These are phyloP conservation scores for Thalassaphorura encarpata DNA, from an alignment of 1,140 invertebrate species.

Conservation along the genomic window DNA sequence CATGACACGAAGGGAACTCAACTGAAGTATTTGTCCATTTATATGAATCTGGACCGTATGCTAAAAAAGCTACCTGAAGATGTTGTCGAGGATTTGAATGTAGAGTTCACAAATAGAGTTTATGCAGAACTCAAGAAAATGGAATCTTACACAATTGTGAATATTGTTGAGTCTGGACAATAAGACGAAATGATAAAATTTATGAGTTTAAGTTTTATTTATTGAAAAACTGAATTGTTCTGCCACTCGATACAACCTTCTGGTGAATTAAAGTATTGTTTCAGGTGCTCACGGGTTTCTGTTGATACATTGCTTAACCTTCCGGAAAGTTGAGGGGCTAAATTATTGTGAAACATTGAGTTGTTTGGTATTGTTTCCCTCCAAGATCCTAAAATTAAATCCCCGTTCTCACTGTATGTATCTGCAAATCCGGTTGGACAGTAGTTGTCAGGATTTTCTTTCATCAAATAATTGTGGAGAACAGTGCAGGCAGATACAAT, in stretches of 20 bases:
- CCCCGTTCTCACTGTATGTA: neutral
- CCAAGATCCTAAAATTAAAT: neutral
- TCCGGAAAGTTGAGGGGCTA: neutral
- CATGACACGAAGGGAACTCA: too few relatives aligned
- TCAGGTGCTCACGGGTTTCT: neutral
- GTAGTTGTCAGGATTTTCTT: neutral
- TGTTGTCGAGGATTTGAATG: neutral
- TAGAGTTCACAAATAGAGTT: neutral
- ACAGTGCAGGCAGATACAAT: conserved; percentile 8
- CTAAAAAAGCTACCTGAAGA: neutral
- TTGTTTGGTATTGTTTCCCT: neutral
- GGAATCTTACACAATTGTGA: too few relatives aligned
- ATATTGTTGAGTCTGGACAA: neutral
- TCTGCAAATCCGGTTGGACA: conserved; percentile 2
- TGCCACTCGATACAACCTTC: neutral
- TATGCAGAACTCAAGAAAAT: neutral
- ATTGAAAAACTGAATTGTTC: neutral
- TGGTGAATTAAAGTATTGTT: conserved; percentile 4
- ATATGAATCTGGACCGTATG: neutral
- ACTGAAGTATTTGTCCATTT: neutral
- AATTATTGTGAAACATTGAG: neutral
- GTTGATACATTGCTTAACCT: neutral
- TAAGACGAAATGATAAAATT: neutral
- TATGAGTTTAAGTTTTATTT: neutral
- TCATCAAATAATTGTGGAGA: conserved; percentile 20